Base-by-base conservation (phyloP, 2,113 vertebrate genomes). In the Astur gentilis region DNA sequence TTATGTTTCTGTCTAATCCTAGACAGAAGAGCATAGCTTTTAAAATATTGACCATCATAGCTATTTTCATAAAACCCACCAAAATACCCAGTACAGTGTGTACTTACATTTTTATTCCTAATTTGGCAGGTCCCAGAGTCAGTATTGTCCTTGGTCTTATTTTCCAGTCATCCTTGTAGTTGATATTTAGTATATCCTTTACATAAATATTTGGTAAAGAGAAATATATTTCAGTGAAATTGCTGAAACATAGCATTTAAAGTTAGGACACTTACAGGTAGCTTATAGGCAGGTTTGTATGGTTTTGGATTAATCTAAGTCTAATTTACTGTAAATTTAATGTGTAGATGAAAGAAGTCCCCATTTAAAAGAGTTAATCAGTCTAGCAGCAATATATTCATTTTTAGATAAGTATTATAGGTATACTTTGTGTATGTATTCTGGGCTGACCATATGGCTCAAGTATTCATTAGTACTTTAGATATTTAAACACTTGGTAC, bases 401-500 rank as follows among this genome's bases (percentile, higher is more conserved):
- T 80, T 84, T 92, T 89, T 89, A n/a, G 40, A 2, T 66, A 42
- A 78, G 29, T 67, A 34, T 57, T 93, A 38, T 58, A 90, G 60
- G 45, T 96, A 49, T 67, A 69, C 75, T 73, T 79, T 34, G 22
- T 60, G 27, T 62, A 36, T 67, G 34, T 13, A 9, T 92, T 95
- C 69, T 94, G 55, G 25, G 49, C 26, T 94, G 62, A 69, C 60
- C 26, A 21, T 94, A 73, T 86, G 83, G 36, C 58, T 91, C 50
- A 75, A 90, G 25, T 72, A 67, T 87, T 95, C 61, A 85, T 86
- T 93, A 86, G 27, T 81, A 38, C 82, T 93, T 89, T 42, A 67
- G 66, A 55, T 83, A 73, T 84, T 95, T 80, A 82, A 81, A 79
- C 23, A 72, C 54, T 84, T 87, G 13, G 26, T 95, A 73, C 49